Percentiles rank a stretch among this genome's conserved stretches.
phyloP scores from a whole-genome alignment of 2,113 vertebrate species.

The Tichodroma muraria region DNA sequence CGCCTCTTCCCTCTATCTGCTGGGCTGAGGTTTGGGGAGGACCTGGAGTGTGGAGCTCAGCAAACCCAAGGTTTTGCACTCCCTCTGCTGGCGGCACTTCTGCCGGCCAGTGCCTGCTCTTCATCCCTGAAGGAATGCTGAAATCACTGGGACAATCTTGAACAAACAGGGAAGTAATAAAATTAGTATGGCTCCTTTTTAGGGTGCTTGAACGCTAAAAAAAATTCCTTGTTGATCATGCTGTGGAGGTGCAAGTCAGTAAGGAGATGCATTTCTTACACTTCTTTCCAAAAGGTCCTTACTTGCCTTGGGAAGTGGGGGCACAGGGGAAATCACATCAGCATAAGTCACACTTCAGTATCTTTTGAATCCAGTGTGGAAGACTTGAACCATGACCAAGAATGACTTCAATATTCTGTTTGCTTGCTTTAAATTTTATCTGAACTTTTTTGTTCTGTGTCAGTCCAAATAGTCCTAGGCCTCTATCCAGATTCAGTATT shows the following conservation, averaged over 20 bases:
- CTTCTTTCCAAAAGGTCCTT: background rate
- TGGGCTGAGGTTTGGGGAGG: background rate
- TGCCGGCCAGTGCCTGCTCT: background rate
- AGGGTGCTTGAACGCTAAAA: background rate
- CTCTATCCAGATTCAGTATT: background rate
- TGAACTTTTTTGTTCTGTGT: background rate
- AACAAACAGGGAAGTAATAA: constrained; percentile 18
- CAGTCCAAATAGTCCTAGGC: background rate
- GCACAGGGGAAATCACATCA: background rate
- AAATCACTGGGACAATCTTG: background rate
- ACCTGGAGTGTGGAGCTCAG: background rate
- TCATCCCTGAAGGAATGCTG: background rate
- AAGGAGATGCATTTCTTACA: background rate
- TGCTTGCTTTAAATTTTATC: constrained; percentile 2
- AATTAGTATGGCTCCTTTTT: background rate
- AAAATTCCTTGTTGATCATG: background rate
- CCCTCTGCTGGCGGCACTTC: constrained; percentile 36
- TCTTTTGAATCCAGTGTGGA: background rate
- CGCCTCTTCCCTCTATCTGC: background rate
- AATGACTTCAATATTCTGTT: background rate
- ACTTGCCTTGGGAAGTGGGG: background rate
- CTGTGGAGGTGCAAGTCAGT: background rate
- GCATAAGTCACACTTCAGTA: background rate
- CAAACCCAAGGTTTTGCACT: constrained; percentile 17
- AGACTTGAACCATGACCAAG: background rate